phyloP scores from a whole-genome alignment of 2,888 invertebrate species.

The Tipula lateralis region DNA sequence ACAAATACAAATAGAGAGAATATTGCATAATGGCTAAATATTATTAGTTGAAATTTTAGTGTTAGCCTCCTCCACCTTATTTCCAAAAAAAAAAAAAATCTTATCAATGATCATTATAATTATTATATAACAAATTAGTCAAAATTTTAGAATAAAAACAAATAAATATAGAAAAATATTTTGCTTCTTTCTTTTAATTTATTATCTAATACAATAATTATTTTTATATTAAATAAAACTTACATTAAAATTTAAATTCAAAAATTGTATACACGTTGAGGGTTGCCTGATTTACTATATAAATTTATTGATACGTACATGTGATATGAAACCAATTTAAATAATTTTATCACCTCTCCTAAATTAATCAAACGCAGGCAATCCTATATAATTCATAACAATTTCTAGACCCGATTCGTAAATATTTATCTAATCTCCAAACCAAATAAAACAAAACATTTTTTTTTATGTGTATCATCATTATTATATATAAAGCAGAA shows the following conservation, averaged over 20 bases:
- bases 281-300: not conserved
- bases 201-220: not conserved
- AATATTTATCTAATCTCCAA: constrained; percentile 3
- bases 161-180: not conserved
- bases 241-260: not conserved
- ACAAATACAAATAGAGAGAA: not conserved
- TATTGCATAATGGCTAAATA: not conserved
- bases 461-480: not conserved
- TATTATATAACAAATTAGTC: not conserved
- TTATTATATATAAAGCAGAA: not conserved
- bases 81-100: not conserved
- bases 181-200: not conserved
- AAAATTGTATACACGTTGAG: not conserved
- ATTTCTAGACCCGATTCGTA: not conserved
- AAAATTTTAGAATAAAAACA: not conserved
- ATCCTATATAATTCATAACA: not conserved
- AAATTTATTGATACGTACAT: not conserved
- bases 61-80: not conserved
- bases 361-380: not conserved
- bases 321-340: not conserved
- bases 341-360: not conserved
- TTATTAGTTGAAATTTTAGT: not conserved
- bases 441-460: not conserved
- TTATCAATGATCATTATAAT: not conserved
- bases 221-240: not conserved